These are phyloP conservation scores for Aphaenogaster floridana DNA, from an alignment of 1,140 invertebrate species.

Conservation along the genomic window DNA sequence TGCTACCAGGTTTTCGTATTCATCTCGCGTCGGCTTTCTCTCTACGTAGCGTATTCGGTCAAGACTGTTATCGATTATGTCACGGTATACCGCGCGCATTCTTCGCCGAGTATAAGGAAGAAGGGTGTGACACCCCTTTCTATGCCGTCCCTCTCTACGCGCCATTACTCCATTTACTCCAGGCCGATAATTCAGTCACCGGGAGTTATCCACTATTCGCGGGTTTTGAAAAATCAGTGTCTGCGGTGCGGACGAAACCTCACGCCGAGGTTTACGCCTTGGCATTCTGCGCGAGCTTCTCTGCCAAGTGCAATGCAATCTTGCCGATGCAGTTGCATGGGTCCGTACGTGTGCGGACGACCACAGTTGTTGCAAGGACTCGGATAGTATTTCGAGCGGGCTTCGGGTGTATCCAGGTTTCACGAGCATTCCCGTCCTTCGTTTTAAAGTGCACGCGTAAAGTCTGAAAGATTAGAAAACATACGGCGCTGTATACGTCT, in stretches of 20 bases:
- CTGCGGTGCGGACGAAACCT: not conserved
- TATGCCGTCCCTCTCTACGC: constrained; percentile 31
- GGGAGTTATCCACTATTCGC: constrained; percentile 1
- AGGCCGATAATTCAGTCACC: constrained; percentile 29
- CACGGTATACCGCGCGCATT: constrained; percentile 61
- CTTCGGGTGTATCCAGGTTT: constrained; percentile 33
- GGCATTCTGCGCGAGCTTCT: constrained; percentile 72
- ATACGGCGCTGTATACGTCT: not conserved
- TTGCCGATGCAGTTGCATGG: not conserved
- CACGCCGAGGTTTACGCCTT: constrained; percentile 62
- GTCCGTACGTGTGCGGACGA: not conserved
- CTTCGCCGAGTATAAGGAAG: constrained; percentile 48
- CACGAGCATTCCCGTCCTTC: not conserved
- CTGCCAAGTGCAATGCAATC: constrained; percentile 69
- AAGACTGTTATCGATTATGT: constrained; percentile 71
- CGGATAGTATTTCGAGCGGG: not conserved
- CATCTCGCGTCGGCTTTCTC: constrained; percentile 19
- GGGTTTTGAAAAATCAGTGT: constrained; percentile 42
- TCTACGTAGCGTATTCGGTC: constrained; percentile 7
- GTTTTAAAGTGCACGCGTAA: not conserved
- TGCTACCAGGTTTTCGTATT: not conserved
- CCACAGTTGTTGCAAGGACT: constrained; percentile 10
- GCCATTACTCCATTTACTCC: constrained; percentile 36
- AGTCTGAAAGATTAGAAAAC: not conserved
- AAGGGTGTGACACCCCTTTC: constrained; percentile 35